Percentiles rank a stretch among this genome's conserved stretches.
Evolutionary conservation across 2,797 vertebrate species (phyloP).

Genomic region (Stomatorhinus walkeri): DNA sequence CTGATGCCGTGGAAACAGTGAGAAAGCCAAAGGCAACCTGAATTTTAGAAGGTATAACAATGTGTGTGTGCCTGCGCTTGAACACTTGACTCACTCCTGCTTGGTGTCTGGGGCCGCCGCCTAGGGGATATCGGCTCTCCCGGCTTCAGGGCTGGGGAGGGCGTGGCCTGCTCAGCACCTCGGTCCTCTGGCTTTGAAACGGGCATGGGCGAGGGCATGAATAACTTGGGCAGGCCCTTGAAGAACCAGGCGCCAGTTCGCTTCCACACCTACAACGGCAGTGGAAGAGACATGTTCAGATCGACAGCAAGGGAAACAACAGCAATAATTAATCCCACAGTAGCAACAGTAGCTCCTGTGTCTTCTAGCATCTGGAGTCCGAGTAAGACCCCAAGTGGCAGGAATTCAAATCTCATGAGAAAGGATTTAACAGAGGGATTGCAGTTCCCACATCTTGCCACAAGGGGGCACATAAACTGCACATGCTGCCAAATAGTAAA

Average conservation of each 20-base stretch:
- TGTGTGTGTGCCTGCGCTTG: not conserved
- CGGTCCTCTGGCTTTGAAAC: constrained; percentile 58
- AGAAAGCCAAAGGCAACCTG: not conserved
- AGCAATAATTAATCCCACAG: not conserved
- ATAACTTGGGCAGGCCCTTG: constrained; percentile 76
- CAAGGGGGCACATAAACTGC: not conserved
- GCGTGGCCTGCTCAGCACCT: constrained; percentile 29
- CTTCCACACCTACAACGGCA: constrained; percentile 74
- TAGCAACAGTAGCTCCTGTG: not conserved
- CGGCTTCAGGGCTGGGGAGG: constrained; percentile 2
- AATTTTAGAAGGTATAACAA: not conserved
- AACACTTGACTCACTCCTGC: constrained; percentile 46
- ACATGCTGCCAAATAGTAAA: not conserved
- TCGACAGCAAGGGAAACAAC: not conserved
- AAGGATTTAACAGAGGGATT: too few species aligned
- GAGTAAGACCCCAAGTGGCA: not conserved
- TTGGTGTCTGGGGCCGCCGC: constrained; percentile 19
- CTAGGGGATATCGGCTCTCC: constrained; percentile 39
- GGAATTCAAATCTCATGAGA: not conserved
- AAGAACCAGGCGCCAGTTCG: constrained; percentile 95
- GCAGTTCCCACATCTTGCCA: not conserved
- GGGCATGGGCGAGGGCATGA: constrained; percentile 72
- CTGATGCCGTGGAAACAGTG: not conserved
- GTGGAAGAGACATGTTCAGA: not conserved
- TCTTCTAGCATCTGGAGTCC: not conserved